phyloP scores from a whole-genome alignment of 2,888 invertebrate genomes.

The Gibbula magus region DNA sequence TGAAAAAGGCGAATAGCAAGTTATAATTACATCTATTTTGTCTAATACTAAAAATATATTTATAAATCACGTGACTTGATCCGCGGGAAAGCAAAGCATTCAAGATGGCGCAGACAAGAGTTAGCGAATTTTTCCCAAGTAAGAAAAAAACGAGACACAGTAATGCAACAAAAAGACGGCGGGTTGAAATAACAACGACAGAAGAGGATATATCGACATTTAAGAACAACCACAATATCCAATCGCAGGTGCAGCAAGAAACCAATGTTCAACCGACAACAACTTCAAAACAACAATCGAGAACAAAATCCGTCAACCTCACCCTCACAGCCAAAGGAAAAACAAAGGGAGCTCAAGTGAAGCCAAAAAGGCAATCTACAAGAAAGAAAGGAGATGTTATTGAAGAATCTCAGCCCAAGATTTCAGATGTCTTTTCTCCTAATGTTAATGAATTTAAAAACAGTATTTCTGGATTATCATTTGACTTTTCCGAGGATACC shows the following conservation, averaged over 20 bases:
- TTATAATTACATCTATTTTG: too few relatives aligned
- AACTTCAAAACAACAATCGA: not conserved
- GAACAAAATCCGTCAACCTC: not conserved
- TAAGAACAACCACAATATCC: not conserved
- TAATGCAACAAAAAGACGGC: slow-evolving; percentile 66
- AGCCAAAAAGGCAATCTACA: not conserved
- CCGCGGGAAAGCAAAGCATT: slow-evolving; percentile 43
- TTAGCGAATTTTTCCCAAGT: slow-evolving; percentile 65
- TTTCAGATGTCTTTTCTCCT: not conserved
- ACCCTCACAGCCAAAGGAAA: not conserved
- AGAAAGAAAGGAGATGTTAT: not conserved
- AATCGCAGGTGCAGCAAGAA: not conserved
- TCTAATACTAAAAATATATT: not conserved
- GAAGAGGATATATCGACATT: slow-evolving; percentile 22
- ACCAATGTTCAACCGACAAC: not conserved
- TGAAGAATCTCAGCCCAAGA: not conserved
- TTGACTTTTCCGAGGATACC: not conserved
- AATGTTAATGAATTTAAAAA: not conserved
- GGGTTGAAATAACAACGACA: slow-evolving; percentile 50
- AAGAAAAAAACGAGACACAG: slow-evolving; percentile 55
- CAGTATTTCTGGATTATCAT: not conserved
- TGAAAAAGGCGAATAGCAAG: too few relatives aligned
- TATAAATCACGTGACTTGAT: slow-evolving; percentile 46
- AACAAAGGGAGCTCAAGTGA: not conserved
- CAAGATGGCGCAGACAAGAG: slow-evolving; percentile 68